Percentiles rank a stretch among this genome's conserved stretches.
phyloP scores from a whole-genome alignment of 2,888 invertebrate species.

The Sinhomidia bicolor region DNA sequence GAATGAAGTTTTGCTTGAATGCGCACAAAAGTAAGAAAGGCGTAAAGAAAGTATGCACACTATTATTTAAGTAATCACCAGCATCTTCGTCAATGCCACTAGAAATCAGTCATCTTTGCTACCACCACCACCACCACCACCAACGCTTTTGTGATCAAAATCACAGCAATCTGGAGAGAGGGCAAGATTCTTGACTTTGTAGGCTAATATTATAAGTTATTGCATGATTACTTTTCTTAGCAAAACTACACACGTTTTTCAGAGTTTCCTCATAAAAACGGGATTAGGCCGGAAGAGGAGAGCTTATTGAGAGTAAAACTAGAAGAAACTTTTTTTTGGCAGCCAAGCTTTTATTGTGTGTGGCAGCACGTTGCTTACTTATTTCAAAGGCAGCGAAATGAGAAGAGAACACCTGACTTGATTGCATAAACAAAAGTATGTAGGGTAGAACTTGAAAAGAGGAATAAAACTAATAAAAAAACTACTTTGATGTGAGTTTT shows the following conservation, averaged over 20 bases:
- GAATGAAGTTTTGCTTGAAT: slow-evolving; percentile 47
- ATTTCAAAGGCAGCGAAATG: slow-evolving; percentile 21
- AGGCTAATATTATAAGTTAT: neutral
- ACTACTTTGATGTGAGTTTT: neutral
- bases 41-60: neutral
- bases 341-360: neutral
- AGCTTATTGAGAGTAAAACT: neutral
- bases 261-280: slow-evolving; percentile 42
- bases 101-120: slow-evolving; percentile 47
- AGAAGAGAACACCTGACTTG: slow-evolving; percentile 63
- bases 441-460: neutral
- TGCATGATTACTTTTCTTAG: slow-evolving; percentile 12
- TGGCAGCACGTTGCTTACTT: neutral
- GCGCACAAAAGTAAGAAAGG: neutral
- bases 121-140: slow-evolving; percentile 15
- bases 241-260: neutral
- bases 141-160: slow-evolving; percentile 5
- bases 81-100: slow-evolving; percentile 36
- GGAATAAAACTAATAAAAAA: neutral
- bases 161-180: neutral
- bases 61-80: slow-evolving; percentile 41
- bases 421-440: slow-evolving; percentile 49
- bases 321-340: neutral
- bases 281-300: slow-evolving; percentile 48
- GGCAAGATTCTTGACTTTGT: neutral